Percentiles rank a stretch among this genome's conserved stretches.
These are phyloP conservation scores for Falco rusticolus DNA, from an alignment of 2,797 vertebrate species.

Conservation along the genomic window DNA sequence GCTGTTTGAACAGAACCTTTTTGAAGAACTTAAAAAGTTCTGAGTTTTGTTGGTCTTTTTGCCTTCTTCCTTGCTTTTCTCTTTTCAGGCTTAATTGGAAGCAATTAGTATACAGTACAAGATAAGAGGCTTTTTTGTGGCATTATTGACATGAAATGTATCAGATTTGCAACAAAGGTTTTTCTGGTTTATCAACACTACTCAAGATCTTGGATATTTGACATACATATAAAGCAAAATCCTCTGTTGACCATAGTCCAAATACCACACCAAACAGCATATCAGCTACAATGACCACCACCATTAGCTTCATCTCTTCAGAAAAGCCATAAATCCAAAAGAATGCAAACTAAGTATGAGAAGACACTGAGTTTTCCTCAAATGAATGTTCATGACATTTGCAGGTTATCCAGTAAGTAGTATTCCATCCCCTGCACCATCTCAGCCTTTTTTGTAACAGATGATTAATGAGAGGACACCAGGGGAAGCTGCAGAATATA, in stretches of 20 bases:
- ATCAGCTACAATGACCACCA: not conserved
- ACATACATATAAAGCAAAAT: not conserved
- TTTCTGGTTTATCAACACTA: not conserved
- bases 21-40: conserved; percentile 56
- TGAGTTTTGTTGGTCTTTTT: conserved; percentile 36
- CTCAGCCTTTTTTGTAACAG: not conserved
- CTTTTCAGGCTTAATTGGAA: not conserved
- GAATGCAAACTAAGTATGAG: not conserved
- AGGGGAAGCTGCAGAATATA: not conserved
- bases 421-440: not conserved
- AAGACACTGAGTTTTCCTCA: not conserved
- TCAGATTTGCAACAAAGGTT: not conserved
- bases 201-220: not conserved
- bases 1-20: conserved; percentile 60
- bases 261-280: not conserved
- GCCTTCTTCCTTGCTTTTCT: not conserved
- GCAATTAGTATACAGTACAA: not conserved
- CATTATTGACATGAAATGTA: not conserved
- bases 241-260: not conserved
- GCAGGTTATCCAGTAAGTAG: not conserved
- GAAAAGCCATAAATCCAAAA: not conserved
- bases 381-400: not conserved
- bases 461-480: not conserved
- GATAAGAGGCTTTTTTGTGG: not conserved
- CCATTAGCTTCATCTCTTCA: not conserved